Percentiles rank a stretch among this genome's conserved stretches.
Conservation (phyloP, 2,888 invertebrate genomes). For the Aleiodes testaceus region DNA sequence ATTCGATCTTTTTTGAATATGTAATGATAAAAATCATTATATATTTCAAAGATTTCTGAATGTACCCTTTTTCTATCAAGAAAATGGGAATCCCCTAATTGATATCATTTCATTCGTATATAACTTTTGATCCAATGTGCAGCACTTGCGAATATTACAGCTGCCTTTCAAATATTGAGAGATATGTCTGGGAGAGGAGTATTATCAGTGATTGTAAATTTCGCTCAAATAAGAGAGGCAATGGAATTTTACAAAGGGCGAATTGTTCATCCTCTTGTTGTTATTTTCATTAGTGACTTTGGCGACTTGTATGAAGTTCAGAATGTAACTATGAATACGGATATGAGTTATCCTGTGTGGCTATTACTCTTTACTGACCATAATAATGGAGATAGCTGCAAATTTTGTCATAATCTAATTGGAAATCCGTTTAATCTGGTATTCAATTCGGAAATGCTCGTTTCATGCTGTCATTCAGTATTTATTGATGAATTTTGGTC, state of each 20-base stretch:
- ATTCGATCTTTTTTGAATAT: no score
- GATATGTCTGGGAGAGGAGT: not conserved
- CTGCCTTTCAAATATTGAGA: not conserved
- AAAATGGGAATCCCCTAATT: no score
- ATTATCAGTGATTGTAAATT: not conserved
- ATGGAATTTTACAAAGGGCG: not conserved
- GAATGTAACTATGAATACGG: conserved; percentile 38
- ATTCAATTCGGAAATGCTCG: conserved; percentile 61
- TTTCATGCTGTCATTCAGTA: conserved; percentile 49
- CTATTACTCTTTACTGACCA: conserved; percentile 57
- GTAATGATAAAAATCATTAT: no score
- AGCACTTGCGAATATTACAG: conserved; percentile 8
- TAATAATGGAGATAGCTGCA: conserved; percentile 35
- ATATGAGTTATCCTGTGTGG: conserved; percentile 58
- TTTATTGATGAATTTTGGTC: conserved; percentile 61
- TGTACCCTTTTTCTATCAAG: no score
- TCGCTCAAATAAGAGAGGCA: not conserved
- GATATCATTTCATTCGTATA: no score
- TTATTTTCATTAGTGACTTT: conserved; percentile 49
- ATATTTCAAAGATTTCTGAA: no score
- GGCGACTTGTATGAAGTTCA: conserved; percentile 52
- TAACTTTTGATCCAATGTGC: not conserved
- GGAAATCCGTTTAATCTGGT: conserved; percentile 56
- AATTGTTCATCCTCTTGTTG: conserved; percentile 54
- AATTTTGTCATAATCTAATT: conserved; percentile 50